Evolutionary conservation across 2,797 vertebrate species (phyloP).

Genomic region (Avahi laniger): DNA sequence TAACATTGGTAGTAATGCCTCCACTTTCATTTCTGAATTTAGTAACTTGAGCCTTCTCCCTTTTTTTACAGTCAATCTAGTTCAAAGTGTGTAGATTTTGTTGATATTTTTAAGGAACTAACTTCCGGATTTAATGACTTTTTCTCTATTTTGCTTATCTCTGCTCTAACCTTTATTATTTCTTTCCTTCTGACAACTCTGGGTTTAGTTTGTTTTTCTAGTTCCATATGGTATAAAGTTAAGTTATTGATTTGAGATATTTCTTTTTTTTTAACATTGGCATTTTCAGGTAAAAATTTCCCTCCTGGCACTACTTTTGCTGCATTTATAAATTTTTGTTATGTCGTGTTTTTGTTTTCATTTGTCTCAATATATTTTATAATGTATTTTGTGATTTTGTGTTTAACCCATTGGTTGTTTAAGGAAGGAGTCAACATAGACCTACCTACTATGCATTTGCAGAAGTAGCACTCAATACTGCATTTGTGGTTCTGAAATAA

Average conservation of each 20-base stretch:
- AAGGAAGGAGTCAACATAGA: neutral
- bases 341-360: neutral
- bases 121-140: neutral
- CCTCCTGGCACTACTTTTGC: neutral
- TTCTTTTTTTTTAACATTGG: neutral
- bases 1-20: neutral
- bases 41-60: neutral
- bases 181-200: neutral
- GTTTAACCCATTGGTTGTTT: neutral
- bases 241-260: neutral
- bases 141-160: neutral
- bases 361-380: neutral
- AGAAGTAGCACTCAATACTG: neutral
- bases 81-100: neutral
- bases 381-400: neutral
- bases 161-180: neutral
- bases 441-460: neutral
- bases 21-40: neutral
- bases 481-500: neutral
- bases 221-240: neutral
- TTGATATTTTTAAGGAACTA: neutral
- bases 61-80: neutral
- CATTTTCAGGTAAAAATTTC: neutral
- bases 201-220: neutral
- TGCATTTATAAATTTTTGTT: neutral